Percentiles rank a stretch among this genome's conserved stretches.
Conservation (phyloP, 2,113 vertebrate species). For the Monopterus albus region DNA sequence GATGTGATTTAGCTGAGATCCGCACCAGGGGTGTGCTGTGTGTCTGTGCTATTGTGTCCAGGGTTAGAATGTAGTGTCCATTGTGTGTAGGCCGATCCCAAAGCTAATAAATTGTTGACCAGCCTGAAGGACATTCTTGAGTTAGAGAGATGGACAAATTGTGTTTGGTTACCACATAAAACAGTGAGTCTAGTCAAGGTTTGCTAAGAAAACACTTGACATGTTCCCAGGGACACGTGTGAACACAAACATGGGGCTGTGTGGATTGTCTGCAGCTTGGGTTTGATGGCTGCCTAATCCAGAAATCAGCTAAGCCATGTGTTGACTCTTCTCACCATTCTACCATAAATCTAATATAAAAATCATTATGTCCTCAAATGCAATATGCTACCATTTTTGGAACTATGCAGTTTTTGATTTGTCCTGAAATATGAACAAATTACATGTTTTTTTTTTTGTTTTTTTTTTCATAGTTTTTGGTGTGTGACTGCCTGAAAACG, state of each 20-base stretch:
- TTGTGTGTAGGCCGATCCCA: slow-evolving; percentile 35
- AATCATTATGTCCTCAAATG: neutral
- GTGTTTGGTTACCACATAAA: neutral
- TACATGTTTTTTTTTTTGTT: too few relatives aligned
- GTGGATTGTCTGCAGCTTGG: slow-evolving; percentile 31
- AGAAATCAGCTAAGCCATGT: neutral
- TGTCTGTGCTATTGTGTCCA: neutral
- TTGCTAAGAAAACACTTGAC: neutral
- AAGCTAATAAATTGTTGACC: slow-evolving; percentile 57
- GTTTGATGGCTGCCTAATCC: slow-evolving; percentile 22
- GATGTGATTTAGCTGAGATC: neutral
- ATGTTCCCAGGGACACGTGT: neutral
- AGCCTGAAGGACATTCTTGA: slow-evolving; percentile 42
- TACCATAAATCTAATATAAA: neutral
- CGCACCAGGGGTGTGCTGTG: neutral
- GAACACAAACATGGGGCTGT: slow-evolving; percentile 5
- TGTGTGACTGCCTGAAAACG: too few relatives aligned
- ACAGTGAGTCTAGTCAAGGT: neutral
- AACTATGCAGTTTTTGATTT: neutral
- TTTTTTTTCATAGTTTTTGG: too few relatives aligned
- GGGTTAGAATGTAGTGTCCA: slow-evolving; percentile 21
- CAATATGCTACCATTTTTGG: neutral
- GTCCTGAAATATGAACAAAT: slow-evolving; percentile 11
- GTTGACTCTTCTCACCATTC: neutral
- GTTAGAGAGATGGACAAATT: too few relatives aligned